A percentile compares a stretch with the other conserved stretches of the same genome.
phyloP scores from a whole-genome alignment of 2,888 invertebrate species.

The Dyspetes luteomarginatus region DNA sequence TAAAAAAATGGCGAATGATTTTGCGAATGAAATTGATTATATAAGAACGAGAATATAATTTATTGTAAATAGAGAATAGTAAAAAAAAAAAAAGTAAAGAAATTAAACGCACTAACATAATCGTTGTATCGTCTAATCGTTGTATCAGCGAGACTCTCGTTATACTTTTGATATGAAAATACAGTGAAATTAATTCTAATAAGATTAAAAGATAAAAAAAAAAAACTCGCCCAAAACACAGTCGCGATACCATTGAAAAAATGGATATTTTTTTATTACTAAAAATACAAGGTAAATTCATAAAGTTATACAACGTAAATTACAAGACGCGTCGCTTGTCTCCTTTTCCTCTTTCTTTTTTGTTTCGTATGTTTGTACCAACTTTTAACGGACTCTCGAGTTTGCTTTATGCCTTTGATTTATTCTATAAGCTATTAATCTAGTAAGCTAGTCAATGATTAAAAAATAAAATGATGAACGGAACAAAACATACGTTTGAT shows the following conservation, averaged over 20 bases:
- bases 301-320: conserved; percentile 64
- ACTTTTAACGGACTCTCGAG: conserved; percentile 64
- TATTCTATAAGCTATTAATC: conserved; percentile 46
- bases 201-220: neutral
- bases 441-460: conserved; percentile 53
- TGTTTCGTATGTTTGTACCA: conserved; percentile 60
- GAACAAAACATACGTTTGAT: conserved; percentile 51
- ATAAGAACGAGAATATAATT: conserved; percentile 20
- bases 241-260: conserved; percentile 50
- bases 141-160: neutral
- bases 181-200: neutral
- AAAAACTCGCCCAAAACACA: neutral
- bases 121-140: neutral
- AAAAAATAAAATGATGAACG: conserved; percentile 17
- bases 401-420: conserved; percentile 60
- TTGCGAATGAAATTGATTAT: neutral
- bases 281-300: conserved; percentile 71
- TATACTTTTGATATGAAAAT: neutral
- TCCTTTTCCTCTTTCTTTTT: conserved; percentile 36
- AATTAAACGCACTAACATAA: neutral
- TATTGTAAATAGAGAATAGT: conserved; percentile 24
- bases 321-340: conserved; percentile 57
- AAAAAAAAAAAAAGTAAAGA: conserved; percentile 2
- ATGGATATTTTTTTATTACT: conserved; percentile 70
- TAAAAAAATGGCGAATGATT: neutral